Evolutionary conservation across 2,888 invertebrate species (phyloP).

Genomic region (Tachina fera): DNA sequence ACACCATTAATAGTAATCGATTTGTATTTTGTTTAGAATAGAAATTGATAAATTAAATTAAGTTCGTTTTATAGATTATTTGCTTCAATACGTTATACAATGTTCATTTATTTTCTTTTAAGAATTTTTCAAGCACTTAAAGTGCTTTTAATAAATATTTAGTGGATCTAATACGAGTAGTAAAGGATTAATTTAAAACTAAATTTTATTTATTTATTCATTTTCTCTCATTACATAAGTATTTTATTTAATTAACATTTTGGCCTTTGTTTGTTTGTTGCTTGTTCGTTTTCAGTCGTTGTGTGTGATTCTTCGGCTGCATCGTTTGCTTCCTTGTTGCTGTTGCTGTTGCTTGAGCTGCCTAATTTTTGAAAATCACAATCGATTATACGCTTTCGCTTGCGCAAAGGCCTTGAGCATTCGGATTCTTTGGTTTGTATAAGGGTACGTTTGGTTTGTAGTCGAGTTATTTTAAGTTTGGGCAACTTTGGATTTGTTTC

Average conservation of each 20-base stretch:
- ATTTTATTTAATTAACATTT: slow-evolving; percentile 38
- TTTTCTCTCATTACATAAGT: slow-evolving; percentile 64
- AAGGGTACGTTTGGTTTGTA: slow-evolving; percentile 83
- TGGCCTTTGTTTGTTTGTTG: slow-evolving; percentile 71
- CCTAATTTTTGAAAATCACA: slow-evolving; percentile 81
- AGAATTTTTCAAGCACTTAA: slow-evolving; percentile 56
- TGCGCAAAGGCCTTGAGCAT: slow-evolving; percentile 85
- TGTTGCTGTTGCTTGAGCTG: slow-evolving; percentile 40
- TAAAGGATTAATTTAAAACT: not conserved
- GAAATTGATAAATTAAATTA: not conserved
- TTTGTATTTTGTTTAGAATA: slow-evolving; percentile 17
- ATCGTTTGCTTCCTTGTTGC: slow-evolving; percentile 39
- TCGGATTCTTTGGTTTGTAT: slow-evolving; percentile 83
- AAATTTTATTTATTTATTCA: slow-evolving; percentile 12
- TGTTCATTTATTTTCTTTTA: slow-evolving; percentile 4
- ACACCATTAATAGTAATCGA: not conserved
- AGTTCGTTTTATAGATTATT: slow-evolving; percentile 24
- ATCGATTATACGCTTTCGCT: slow-evolving; percentile 86
- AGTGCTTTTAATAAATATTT: slow-evolving; percentile 55
- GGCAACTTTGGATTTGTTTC: slow-evolving; percentile 85
- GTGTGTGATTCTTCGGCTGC: slow-evolving; percentile 40
- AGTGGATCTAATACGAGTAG: slow-evolving; percentile 15
- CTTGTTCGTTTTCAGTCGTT: slow-evolving; percentile 68
- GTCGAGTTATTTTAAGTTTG: slow-evolving; percentile 86
- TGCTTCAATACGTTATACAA: slow-evolving; percentile 27